Evolutionary conservation across 2,888 invertebrate genomes (phyloP), one percentile per base, ranked within the genome.

Genomic region (Patella caerulea): DNA sequence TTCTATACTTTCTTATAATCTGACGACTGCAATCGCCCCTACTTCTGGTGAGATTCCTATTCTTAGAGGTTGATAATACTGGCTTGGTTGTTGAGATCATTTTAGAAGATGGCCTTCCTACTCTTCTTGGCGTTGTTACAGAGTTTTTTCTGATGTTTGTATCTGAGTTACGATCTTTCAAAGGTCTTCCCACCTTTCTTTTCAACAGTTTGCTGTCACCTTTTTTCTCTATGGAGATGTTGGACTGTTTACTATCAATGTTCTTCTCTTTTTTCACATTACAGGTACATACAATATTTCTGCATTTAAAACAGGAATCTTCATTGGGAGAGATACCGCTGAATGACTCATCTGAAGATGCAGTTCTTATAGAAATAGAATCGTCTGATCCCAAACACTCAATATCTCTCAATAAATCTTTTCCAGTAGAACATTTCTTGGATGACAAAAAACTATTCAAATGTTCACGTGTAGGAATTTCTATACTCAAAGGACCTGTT

Each of bases 271-370:
- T 12, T 65, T 65, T 65, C 12, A 19, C 14, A 11, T 24, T 65
- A 24, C 65, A 65, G 11, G 12, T 65, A 24, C 65, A 65, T 11
- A 65, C 19, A 12, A 24, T 12, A 0, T 24, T 9, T 24, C 14
- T 9, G 24, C 65, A 65, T 65, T 9, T 19, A 24, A 12, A 11
- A 65, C 65, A 65, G 14, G 65, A 24, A 24, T 65, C 65, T 24
- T 65, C 65, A 24, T 24, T 14, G 3, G 65, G 65, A 15, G 65
- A 24, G 12, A 34, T 34, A 34, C 65, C 65, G 12, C 77, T 79
- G 19, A 81, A 73, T 3, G 83, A 83, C 17, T 83, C 84, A 73
- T 86, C 87, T 7, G 86, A 87, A 1, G 84, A 84, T 24, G 78
- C 76, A 5, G 85, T 82, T 24, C 83, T 80, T 55, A 86, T 79